phyloP scores from a whole-genome alignment of 2,113 vertebrate genomes.

The Amblyornis subalaris region DNA sequence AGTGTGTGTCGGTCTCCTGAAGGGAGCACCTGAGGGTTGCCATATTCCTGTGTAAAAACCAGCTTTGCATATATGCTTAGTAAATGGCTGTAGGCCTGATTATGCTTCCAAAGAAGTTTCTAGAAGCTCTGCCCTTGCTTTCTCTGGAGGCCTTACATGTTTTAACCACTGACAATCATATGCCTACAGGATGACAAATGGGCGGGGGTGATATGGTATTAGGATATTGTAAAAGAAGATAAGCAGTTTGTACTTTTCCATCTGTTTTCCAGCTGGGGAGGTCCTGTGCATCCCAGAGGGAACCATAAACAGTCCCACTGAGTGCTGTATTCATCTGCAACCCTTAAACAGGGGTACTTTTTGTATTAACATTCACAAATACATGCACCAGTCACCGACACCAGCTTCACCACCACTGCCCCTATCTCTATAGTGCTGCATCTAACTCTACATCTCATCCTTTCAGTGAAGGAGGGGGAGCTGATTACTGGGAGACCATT shows the following conservation, averaged over 20 bases:
- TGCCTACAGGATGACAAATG: not conserved
- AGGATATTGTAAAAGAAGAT: not conserved
- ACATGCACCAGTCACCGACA: not conserved
- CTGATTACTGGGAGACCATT: not conserved
- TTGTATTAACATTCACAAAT: not conserved
- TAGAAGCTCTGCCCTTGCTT: not conserved
- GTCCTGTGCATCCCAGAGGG: not conserved
- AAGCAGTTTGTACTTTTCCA: not conserved
- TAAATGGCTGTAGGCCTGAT: not conserved
- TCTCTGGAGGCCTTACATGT: not conserved
- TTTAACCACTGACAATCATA: not conserved
- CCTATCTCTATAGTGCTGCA: not conserved
- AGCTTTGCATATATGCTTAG: not conserved
- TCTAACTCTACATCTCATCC: not conserved
- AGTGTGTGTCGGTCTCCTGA: not conserved
- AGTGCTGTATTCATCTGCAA: not conserved
- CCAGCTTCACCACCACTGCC: not conserved
- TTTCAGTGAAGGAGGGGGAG: not conserved
- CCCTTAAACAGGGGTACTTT: not conserved
- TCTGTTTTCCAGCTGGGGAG: not conserved
- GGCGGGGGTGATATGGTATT: accelerated
- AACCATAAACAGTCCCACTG: not conserved
- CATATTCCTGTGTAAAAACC: not conserved
- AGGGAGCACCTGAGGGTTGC: not conserved
- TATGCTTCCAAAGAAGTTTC: not conserved